These are phyloP conservation scores for Xestia ashworthii DNA, from an alignment of 2,888 invertebrate species.

Conservation along the genomic window DNA sequence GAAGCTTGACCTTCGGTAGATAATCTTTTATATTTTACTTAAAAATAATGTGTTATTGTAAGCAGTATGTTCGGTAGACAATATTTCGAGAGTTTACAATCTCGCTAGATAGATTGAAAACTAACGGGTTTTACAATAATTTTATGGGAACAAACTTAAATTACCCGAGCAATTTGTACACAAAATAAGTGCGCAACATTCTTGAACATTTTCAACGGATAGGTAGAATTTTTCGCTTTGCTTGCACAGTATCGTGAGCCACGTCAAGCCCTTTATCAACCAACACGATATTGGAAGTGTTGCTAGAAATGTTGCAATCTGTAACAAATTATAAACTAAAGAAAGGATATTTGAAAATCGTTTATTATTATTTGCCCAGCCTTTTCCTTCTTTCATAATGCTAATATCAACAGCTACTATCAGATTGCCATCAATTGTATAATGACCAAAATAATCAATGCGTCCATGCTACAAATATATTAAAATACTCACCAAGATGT, in stretches of 20 bases:
- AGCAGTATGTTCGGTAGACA: no score
- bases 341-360: background rate
- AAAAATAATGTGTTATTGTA: no score
- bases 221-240: constrained; percentile 4
- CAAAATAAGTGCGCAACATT: background rate
- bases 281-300: background rate
- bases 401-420: no score
- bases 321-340: background rate
- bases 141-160: no score
- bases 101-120: no score
- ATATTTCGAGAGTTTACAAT: no score
- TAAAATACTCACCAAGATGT: background rate
- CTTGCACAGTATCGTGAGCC: background rate
- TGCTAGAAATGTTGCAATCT: background rate
- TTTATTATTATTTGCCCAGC: background rate
- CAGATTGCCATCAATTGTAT: no score
- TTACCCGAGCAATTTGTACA: background rate
- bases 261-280: background rate
- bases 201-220: background rate
- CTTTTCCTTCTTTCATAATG: no score
- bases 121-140: no score
- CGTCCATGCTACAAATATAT: background rate
- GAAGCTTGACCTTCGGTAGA: no score
- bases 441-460: no score
- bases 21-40: no score